Base-by-base conservation (phyloP, 2,113 vertebrate genomes). In the Strigops habroptila region DNA sequence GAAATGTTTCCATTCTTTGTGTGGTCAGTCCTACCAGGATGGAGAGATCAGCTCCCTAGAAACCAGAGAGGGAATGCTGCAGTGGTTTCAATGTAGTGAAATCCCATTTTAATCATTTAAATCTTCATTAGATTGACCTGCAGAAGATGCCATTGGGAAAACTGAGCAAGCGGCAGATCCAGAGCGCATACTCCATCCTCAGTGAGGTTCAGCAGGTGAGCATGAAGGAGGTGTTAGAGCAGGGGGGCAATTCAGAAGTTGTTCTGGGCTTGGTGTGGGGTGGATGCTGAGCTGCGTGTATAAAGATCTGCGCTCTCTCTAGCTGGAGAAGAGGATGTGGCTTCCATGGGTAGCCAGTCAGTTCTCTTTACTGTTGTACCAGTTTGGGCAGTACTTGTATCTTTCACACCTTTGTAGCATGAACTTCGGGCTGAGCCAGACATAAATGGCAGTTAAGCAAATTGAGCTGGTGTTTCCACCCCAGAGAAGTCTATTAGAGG, bases 111-210 rank as follows among this genome's bases (percentile, higher is more conserved):
- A 96, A 64, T 89, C 14, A 1, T 18, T 85, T 91, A 8, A 33
- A 21, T 91, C 44, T 95, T 87, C 84, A 65, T 57, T 97, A 99
- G 99, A 99, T 99, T 86, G 99, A 99, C 97, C 98, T 99, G 46
- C 99, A 99, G 97, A 99, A 99, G 97, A 99, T 99, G 99, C 99
- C 99, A 3, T 93, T 99, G 83, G 99, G 99, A 81, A 99, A 99
- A 85, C 98, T 99, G 95, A 99, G 99, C 96, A 99, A 99, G 95
- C 97, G 99, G 73, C 99, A 99, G 98, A 99, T 99, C 95, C 99
- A 99, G 97, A 99, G 99, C 1, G 99, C 99, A 0, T 99, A 99
- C n/a, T 97, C 99, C 60, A 98, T 99, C 69, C 99, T 99, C 64
- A 99, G 98, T 4, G 99, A 99, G 79, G 99, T 99, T 31, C 99